A percentile compares a stretch with the other conserved stretches of the same genome.
phyloP scores from a whole-genome alignment of 2,797 vertebrate genomes.

The Chelon auratus region DNA sequence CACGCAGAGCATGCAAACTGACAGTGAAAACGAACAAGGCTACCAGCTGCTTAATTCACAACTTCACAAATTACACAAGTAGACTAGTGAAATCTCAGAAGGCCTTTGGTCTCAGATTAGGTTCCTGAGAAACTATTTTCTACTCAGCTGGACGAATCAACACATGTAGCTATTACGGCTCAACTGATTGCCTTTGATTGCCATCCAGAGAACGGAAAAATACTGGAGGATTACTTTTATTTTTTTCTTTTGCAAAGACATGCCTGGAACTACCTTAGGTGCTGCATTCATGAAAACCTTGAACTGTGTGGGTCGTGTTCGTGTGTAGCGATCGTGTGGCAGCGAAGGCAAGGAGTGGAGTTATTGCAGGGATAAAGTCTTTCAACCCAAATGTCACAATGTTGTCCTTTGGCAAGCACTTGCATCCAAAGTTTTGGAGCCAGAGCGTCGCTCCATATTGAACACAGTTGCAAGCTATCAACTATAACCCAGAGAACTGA shows the following conservation, averaged over 20 bases:
- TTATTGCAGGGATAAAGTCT: constrained; percentile 15
- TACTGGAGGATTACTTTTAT: background rate
- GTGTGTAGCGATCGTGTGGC: background rate
- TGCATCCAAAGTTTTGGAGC: background rate
- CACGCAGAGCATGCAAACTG: background rate
- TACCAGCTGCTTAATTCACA: background rate
- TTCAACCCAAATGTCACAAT: constrained; percentile 5
- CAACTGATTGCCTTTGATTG: constrained; percentile 4
- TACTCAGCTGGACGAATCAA: constrained; percentile 1
- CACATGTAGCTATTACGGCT: constrained; percentile 2
- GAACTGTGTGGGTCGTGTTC: background rate
- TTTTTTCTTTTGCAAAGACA: background rate
- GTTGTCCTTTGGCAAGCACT: constrained; percentile 3
- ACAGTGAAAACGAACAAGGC: background rate
- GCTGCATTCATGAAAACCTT: background rate
- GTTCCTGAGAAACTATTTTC: background rate
- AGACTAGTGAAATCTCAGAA: background rate
- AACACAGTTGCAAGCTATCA: background rate
- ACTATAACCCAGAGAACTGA: background rate
- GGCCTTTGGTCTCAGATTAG: background rate
- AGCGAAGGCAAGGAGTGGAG: background rate
- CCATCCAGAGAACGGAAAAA: background rate
- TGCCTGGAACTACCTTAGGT: background rate
- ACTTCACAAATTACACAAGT: background rate
- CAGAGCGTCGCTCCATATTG: background rate